These are phyloP conservation scores for Trachelus tabidus DNA, from an alignment of 2,888 invertebrate species.

Conservation along the genomic window DNA sequence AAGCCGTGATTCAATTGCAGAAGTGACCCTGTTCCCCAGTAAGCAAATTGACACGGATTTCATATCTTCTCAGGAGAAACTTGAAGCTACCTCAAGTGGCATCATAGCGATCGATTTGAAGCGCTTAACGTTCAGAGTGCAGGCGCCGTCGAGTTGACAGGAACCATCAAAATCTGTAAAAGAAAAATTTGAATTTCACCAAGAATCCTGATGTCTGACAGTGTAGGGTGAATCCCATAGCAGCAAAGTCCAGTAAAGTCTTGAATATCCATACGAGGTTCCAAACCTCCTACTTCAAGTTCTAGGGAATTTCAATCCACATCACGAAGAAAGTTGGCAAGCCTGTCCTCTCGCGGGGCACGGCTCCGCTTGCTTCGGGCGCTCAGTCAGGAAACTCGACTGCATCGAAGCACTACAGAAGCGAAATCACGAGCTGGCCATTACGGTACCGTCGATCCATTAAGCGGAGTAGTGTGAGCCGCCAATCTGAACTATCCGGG, in stretches of 20 bases:
- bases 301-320: not conserved
- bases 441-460: not conserved
- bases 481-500: not conserved
- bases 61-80: not conserved
- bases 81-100: not conserved
- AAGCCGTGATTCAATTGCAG: not conserved
- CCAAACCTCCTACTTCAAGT: not conserved
- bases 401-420: slow-evolving; percentile 58
- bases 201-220: not conserved
- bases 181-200: not conserved
- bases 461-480: not conserved
- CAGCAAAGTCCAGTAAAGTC: not conserved
- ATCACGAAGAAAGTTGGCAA: slow-evolving; percentile 38
- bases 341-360: slow-evolving; percentile 50
- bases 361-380: slow-evolving; percentile 49
- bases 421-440: not conserved
- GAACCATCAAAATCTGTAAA: not conserved
- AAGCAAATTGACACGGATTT: not conserved
- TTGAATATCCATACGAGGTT: not conserved
- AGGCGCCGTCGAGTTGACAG: not conserved
- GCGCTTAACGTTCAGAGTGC: not conserved
- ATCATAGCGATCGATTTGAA: not conserved
- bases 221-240: not conserved
- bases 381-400: slow-evolving; percentile 60
- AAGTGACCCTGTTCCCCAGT: not conserved